Evolutionary conservation across 1,140 invertebrate genomes (phyloP), one percentile per base, ranked within the genome.

Genomic region (Polypedilum pembai): DNA sequence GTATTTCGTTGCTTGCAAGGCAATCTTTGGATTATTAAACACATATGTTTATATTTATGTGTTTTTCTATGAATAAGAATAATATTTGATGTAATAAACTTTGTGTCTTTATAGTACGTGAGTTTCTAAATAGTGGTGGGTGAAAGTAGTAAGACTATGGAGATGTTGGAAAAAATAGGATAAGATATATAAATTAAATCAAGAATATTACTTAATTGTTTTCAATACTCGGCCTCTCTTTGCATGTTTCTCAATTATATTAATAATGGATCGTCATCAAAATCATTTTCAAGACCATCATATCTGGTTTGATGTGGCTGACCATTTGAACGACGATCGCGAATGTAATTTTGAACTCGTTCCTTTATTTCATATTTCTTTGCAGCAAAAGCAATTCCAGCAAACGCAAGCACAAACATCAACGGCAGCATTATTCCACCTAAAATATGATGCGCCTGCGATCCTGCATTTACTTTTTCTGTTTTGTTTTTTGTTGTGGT

Each of bases 251-350:
- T 33, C 5, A 33, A 33, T 20, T 69, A 69, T 18, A 69, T 69
- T 69, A 69, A 69, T 21, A 69, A 69, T 7, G 65, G 65, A 69
- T 69, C 65, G 12, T 69, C 65, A 20, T 69, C 65, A 21, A 69
- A 69, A 69, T 69, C 65, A 69, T 69, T 69, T 20, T 69, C 65
- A n/a, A 69, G 18, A 20, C 65, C 65, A 69, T 69, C 65, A 20
- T 69, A 69, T 5, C 65, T 4, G 0, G 65, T 69, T 7, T 69
- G 17, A 56, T 56, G 45, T 15, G 45, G 12, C 10, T 56, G 45
- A 12, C 45, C 45, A n/a, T n/a, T n/a, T 10, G 65, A 20, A 69
- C 20, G 17, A 69, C 65, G 65, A 69, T 69, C 18, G 17, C 65
- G 17, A 8, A 69, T 69, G 5, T 21, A 69, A 18, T 18, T 20